These are phyloP conservation scores for Notodonta dromedarius DNA, from an alignment of 2,888 invertebrate genomes.

Conservation along the genomic window DNA sequence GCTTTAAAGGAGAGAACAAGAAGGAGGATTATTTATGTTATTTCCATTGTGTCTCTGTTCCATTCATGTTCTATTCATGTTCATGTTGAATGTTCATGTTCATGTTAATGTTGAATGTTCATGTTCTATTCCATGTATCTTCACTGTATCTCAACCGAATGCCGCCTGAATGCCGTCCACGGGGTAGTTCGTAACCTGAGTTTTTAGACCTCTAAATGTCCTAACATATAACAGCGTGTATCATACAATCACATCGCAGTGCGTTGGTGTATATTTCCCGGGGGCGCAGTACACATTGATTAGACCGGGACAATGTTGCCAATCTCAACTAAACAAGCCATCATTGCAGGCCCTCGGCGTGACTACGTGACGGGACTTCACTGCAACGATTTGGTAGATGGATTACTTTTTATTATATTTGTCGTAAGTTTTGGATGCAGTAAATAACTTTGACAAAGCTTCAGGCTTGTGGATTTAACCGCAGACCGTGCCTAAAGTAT, in stretches of 20 bases:
- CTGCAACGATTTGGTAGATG: neutral
- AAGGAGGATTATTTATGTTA: too few relatives aligned
- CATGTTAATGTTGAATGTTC: too few relatives aligned
- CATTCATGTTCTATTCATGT: too few relatives aligned
- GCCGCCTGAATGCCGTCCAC: neutral
- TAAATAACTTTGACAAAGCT: neutral
- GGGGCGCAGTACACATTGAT: slow-evolving; percentile 41
- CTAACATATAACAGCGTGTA: neutral
- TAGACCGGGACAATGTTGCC: slow-evolving; percentile 43
- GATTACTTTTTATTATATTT: neutral
- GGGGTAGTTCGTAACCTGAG: neutral
- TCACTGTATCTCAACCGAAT: too few relatives aligned
- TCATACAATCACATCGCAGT: slow-evolving; percentile 26
- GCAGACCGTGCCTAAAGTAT: too few relatives aligned
- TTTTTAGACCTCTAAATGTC: neutral
- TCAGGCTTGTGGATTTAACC: too few relatives aligned
- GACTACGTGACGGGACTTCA: neutral
- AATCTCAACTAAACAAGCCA: slow-evolving; percentile 41
- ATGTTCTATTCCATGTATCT: too few relatives aligned
- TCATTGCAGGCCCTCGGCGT: slow-evolving; percentile 31
- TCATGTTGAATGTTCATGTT: too few relatives aligned
- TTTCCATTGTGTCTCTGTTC: too few relatives aligned
- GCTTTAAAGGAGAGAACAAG: too few relatives aligned
- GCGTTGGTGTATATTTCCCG: slow-evolving; percentile 35
- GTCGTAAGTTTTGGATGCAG: neutral